A percentile compares a stretch with the other conserved stretches of the same genome.
These are phyloP conservation scores for Telmatochromis sp. DNA, from an alignment of 2,113 vertebrate species.

Conservation along the genomic window DNA sequence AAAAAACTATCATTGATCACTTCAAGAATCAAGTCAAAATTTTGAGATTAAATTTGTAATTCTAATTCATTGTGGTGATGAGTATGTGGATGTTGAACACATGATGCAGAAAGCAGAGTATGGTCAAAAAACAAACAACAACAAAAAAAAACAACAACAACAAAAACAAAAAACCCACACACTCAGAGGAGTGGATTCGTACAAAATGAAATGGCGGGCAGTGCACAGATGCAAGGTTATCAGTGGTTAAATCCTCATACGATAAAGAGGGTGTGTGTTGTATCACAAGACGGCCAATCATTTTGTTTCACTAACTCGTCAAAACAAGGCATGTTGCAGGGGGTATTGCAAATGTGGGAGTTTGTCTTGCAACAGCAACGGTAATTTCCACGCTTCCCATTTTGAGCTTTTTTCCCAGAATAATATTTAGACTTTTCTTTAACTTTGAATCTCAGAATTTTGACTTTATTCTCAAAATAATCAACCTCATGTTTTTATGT, in stretches of 20 bases:
- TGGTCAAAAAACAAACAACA: background rate
- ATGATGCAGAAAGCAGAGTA: background rate
- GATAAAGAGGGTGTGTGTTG: background rate
- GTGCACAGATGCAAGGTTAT: background rate
- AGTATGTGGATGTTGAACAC: background rate
- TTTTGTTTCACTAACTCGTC: background rate
- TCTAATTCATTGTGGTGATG: background rate
- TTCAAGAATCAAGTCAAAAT: background rate
- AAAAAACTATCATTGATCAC: background rate
- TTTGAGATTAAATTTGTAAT: background rate
- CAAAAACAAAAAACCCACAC: accelerated
- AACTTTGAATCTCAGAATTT: background rate
- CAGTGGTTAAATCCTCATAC: background rate
- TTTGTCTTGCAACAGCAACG: background rate
- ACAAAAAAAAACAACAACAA: background rate
- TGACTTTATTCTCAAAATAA: background rate
- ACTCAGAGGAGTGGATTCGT: background rate
- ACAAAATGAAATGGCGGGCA: background rate
- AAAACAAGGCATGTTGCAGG: accelerated
- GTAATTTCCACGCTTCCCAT: accelerated
- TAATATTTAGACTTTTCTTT: background rate
- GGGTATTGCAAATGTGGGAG: background rate
- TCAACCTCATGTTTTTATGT: background rate
- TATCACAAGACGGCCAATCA: background rate
- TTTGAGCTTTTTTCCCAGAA: background rate